Base-by-base conservation (phyloP, 2,797 vertebrate species). In the Spondyliosoma cantharus region DNA sequence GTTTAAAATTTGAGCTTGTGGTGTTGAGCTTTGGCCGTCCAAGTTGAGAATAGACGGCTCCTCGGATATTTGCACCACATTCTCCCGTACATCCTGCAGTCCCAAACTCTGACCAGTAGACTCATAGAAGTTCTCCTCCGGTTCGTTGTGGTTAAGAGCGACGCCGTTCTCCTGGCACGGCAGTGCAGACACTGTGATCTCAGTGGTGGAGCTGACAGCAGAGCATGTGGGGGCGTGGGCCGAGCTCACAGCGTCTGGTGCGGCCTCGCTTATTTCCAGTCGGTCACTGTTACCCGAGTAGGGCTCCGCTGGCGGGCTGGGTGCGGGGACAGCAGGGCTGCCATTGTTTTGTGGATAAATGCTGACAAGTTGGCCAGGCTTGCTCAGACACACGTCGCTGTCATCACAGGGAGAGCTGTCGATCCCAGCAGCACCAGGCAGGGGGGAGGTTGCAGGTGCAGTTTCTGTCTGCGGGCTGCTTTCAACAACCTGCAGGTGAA, bases 111-210 rank as follows among this genome's bases (percentile, higher is more conserved):
- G 45, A 45, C 16, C 14, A 0, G 11, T 19, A 20, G 93, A 93
- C n/a, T 93, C 92, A 15, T 90, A 93, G 19, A 90, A 71, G 75
- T 95, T 92, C 58, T 95, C 94, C 64, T 91, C 91, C 0, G 91
- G 94, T 60, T 93, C 83, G 11, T 87, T 89, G 8, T 61, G 59
- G 70, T 65, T 58, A 0, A 57, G 17, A 24, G 37, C 5, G 0
- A 87, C 8, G 32, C 86, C 82, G 15, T 90, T 91, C 61, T 89
- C 87, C 77, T 84, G 86, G 78, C 87, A 66, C 0, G 78, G 56
- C 25, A 25, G 46, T 8, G 52, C 63, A 5, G 76, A 71, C 11
- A 1, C 22, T 5, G 69, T 20, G 3, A 15, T 50, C 11, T 2
- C 25, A 0, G n/a, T 4, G 24, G 67, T 1, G 32, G 71, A 49